Percentiles rank a stretch among this genome's conserved stretches.
These are phyloP conservation scores for Astreopora myriophthalma DNA, from an alignment of 64 coral and sea anemone genomes.

Conservation along the genomic window DNA sequence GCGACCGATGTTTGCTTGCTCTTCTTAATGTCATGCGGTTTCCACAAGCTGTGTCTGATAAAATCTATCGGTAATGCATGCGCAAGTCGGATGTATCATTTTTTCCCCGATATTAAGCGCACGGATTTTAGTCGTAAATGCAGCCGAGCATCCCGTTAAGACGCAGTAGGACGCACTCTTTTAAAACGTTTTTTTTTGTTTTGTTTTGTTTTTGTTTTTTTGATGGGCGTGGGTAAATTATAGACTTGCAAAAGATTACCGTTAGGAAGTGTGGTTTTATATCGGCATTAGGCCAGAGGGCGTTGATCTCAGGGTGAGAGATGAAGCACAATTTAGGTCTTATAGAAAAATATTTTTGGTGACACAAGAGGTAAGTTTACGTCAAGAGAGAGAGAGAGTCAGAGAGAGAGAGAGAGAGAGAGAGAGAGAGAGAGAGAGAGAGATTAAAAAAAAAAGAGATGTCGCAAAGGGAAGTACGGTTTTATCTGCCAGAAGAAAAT, in stretches of 20 bases:
- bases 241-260: too few relatives aligned
- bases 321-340: too few relatives aligned
- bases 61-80: not conserved
- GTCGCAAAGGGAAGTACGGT: not conserved
- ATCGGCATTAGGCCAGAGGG: too few relatives aligned
- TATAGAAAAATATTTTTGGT: too few relatives aligned
- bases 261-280: too few relatives aligned
- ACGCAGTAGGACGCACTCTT: not conserved
- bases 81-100: not conserved
- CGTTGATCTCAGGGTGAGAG: too few relatives aligned
- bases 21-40: constrained; percentile 13
- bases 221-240: too few relatives aligned
- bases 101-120: not conserved
- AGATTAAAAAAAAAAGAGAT: not conserved
- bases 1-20: constrained; percentile 3
- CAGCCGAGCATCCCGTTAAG: not conserved
- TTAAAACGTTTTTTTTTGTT: not conserved
- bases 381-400: too few relatives aligned
- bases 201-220: too few relatives aligned
- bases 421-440: too few relatives aligned
- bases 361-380: too few relatives aligned
- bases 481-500: not conserved
- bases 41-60: constrained; percentile 43
- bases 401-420: too few relatives aligned
- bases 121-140: not conserved